Evolutionary conservation across 2,797 vertebrate species (phyloP), one percentile per base, ranked within the genome.

Genomic region (Sebastes cheni): DNA sequence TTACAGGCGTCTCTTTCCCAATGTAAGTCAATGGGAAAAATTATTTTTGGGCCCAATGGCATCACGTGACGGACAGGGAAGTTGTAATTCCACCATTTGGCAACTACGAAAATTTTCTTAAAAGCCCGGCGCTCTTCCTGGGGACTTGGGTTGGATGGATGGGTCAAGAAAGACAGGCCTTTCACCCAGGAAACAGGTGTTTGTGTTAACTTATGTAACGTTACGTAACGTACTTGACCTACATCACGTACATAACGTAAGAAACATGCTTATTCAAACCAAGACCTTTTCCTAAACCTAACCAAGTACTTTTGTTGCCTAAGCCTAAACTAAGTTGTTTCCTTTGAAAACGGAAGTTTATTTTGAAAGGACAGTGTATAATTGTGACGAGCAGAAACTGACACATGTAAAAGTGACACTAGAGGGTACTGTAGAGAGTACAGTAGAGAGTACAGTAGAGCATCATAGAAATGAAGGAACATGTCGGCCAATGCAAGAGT

Each of bases 31-130:
- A 42, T 42, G 14, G 39, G 1, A 42, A 42, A 42, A 42, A 42
- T 0, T 42, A 0, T 42, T 42, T 42, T 42, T 42, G 39, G 39
- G 39, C 39, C 14, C 39, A 46, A 0, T 46, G 16, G 42, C 42
- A 46, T 46, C 16, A 0, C 0, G 39, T 0, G 39, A 0, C 0
- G 6, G 14, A 46, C 14, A 46, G 0, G 14, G 0, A 46, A 46
- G 39, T 42, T 42, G 39, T 16, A 42, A 6, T 42, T 6, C 13
- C 39, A 14, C 14, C 13, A 2, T 46, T 46, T 16, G 42, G 42
- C 16, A 0, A 46, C 14, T 18, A 46, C 42, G 0, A 46, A 46
- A 46, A 18, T 18, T 46, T 46, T 1, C 42, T 46, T 46, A 1
- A 46, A 46, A 46, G 16, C 42, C 42, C 6, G 42, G 42, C 0